Evolutionary conservation across 1,140 invertebrate genomes (phyloP), one percentile per base, ranked within the genome.

Genomic region (Drosophila melanica): DNA sequence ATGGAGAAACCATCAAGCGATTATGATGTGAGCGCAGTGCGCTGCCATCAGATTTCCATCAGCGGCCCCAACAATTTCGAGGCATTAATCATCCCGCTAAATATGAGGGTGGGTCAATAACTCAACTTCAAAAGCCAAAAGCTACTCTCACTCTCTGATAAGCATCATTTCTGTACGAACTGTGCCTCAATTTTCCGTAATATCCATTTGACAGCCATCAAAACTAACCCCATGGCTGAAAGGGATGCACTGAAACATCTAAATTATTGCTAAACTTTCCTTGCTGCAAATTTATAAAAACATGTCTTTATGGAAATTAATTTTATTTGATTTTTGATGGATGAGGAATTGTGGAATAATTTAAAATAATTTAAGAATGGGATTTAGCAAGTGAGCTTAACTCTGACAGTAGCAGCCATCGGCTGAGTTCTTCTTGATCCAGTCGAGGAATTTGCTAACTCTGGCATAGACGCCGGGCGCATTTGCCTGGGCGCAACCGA

Each of bases 391-490:
- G 39, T 74, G 50, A 53, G 12, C n/a, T 33, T 79, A 91, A 33
- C 57, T 60, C 63, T 82, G 75, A 53, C 90, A 91, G 23, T 84
- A 91, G 67, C 90, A 91, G 14, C 81, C 84, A 47, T 91, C 87
- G 35, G 53, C 59, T 1, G 90, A 77, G 51, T 91, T 91, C 54
- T 68, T 58, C 42, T 93, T 66, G 53, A 95, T 94, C 93, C 94
- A 96, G 91, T 95, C 94, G 70, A 94, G 75, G 92, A 92, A 96
- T 73, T 92, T 87, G 58, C 95, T 94, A 39, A 97, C 95, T 84
- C 95, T 93, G 12, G 96, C 94, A 92, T 98, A 97, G 54, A 98
- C 95, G 10, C 97, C 95, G 8, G 97, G 94, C 87, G 94, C 95
- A 69, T 95, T 94, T 48, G 94, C 92, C 91, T 95, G 93, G 59